These are phyloP conservation scores for Poecilia picta DNA, from an alignment of 2,797 vertebrate species.

Conservation along the genomic window DNA sequence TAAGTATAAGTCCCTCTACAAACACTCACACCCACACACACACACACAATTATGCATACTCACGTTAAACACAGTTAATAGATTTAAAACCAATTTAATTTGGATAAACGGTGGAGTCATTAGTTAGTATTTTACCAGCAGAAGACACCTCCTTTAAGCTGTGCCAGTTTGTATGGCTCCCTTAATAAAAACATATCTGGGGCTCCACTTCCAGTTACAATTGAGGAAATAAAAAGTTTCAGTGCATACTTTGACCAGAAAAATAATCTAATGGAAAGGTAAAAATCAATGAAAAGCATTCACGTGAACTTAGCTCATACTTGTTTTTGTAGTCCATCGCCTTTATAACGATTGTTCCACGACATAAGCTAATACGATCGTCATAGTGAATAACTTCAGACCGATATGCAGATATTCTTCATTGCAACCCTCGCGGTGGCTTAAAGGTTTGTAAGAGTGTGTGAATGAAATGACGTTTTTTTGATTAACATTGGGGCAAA, in stretches of 20 bases:
- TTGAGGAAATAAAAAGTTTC: background rate
- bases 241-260: background rate
- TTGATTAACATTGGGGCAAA: background rate
- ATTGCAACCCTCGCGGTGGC: background rate
- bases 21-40: background rate
- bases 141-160: too few relatives aligned
- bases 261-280: background rate
- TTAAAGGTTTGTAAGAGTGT: background rate
- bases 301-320: background rate
- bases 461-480: background rate
- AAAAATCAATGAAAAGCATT: background rate
- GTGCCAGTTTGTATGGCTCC: too few relatives aligned
- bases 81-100: conserved; percentile 7
- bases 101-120: background rate
- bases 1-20: conserved; percentile 22
- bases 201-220: background rate
- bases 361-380: background rate
- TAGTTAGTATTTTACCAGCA: background rate
- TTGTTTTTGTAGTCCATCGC: background rate
- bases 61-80: background rate
- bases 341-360: background rate
- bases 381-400: background rate
- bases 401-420: background rate
- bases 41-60: background rate
- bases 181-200: background rate